Evolutionary conservation across 2,888 invertebrate species (phyloP).

Genomic region (Strigamia crassipes): DNA sequence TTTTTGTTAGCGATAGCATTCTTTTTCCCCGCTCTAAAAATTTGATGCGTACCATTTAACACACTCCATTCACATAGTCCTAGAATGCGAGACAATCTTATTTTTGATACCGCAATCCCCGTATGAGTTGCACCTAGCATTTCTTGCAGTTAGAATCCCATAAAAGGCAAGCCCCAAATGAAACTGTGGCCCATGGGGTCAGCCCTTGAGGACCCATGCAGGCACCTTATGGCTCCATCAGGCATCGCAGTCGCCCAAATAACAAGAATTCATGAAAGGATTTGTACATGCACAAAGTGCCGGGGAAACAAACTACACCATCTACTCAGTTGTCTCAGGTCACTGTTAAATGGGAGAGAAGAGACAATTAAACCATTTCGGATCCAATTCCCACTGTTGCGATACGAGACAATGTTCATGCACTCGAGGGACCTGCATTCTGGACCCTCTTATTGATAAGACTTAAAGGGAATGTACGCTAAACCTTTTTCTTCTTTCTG

Average conservation of each 20-base stretch:
- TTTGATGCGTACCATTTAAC: slow-evolving; percentile 10
- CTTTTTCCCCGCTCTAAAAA: not conserved
- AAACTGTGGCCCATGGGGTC: slow-evolving; percentile 13
- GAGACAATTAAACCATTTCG: slow-evolving; percentile 23
- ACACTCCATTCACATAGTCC: slow-evolving; percentile 5
- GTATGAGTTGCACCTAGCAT: slow-evolving; percentile 8
- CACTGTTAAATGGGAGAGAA: slow-evolving; percentile 30
- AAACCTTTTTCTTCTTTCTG: not conserved
- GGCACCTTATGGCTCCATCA: slow-evolving; percentile 11
- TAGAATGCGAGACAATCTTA: not conserved
- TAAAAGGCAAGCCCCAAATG: slow-evolving; percentile 15
- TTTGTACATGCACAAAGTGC: slow-evolving; percentile 18
- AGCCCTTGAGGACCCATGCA: slow-evolving; percentile 6
- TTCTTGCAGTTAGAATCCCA: slow-evolving; percentile 22
- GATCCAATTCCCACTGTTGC: slow-evolving; percentile 19
- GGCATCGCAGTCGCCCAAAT: not conserved
- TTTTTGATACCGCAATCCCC: slow-evolving; percentile 30
- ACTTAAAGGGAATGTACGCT: not conserved
- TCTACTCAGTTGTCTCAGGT: not conserved
- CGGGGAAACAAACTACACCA: not conserved
- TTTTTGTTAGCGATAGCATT: not conserved
- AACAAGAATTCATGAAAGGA: slow-evolving; percentile 23
- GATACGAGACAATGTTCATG: slow-evolving; percentile 12
- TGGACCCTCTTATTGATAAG: slow-evolving; percentile 14
- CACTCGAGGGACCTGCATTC: not conserved